Conservation (phyloP, 2,888 invertebrate species). For the Microctonus brassicae region DNA sequence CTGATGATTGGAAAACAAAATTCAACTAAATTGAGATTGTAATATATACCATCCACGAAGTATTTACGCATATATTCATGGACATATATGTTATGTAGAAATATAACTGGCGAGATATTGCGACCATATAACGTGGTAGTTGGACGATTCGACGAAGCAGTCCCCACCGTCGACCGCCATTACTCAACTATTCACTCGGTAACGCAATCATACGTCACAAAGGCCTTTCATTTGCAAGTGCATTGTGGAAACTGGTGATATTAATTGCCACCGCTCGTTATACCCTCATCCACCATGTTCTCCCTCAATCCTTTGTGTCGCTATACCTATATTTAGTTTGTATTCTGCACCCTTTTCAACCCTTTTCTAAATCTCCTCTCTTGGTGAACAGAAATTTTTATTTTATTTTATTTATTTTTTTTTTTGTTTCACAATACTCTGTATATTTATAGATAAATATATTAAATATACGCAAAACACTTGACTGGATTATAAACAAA, state of each 20-base stretch:
- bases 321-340: neutral
- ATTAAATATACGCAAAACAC: neutral
- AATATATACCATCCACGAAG: no score
- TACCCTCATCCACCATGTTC: conserved; percentile 51
- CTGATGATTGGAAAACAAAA: no score
- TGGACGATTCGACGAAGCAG: conserved; percentile 56
- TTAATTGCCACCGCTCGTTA: conserved; percentile 70
- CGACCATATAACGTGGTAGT: conserved; percentile 17
- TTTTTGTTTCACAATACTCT: no score
- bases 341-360: neutral
- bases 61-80: neutral
- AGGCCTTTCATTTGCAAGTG: conserved; percentile 71
- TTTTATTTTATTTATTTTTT: no score
- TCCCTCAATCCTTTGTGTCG: conserved; percentile 8
- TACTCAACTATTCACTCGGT: conserved; percentile 70
- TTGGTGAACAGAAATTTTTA: no score
- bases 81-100: neutral
- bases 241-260: conserved; percentile 70
- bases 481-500: neutral
- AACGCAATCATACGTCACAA: conserved; percentile 71
- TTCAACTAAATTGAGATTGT: no score
- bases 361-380: neutral
- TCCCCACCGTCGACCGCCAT: conserved; percentile 65
- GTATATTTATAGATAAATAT: no score
- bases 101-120: neutral